A percentile compares a stretch with the other conserved stretches of the same genome.
phyloP scores from a whole-genome alignment of 2,888 invertebrate genomes.

The Thelaira solivaga region DNA sequence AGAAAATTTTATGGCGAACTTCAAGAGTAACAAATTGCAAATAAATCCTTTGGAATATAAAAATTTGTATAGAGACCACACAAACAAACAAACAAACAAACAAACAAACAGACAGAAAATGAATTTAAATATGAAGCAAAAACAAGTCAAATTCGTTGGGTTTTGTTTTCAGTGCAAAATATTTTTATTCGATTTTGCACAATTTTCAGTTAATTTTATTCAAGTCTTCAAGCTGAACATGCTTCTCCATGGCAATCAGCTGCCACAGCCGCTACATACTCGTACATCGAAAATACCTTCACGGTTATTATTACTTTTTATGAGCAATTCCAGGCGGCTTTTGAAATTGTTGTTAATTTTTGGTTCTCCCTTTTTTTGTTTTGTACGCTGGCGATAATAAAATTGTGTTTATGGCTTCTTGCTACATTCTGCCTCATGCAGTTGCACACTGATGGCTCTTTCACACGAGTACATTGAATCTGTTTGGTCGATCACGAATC shows the following conservation, averaged over 20 bases:
- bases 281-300: constrained; percentile 62
- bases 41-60: too few relatives aligned
- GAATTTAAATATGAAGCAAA: too few relatives aligned
- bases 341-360: constrained; percentile 44
- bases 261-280: not conserved
- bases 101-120: too few relatives aligned
- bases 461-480: not conserved
- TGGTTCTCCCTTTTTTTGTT: constrained; percentile 30
- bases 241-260: not conserved
- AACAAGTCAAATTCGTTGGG: not conserved
- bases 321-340: constrained; percentile 45
- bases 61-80: too few relatives aligned
- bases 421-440: constrained; percentile 18
- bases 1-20: too few relatives aligned
- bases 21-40: too few relatives aligned
- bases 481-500: not conserved
- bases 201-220: constrained; percentile 37
- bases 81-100: too few relatives aligned
- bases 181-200: not conserved
- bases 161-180: constrained; percentile 2
- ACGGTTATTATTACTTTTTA: constrained; percentile 69
- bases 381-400: constrained; percentile 30
- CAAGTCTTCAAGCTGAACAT: constrained; percentile 3
- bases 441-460: not conserved
- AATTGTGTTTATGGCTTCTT: constrained; percentile 32